A percentile compares a stretch with the other conserved stretches of the same genome.
phyloP scores from a whole-genome alignment of 2,113 vertebrate species.

The Rhadina sibilatrix region DNA sequence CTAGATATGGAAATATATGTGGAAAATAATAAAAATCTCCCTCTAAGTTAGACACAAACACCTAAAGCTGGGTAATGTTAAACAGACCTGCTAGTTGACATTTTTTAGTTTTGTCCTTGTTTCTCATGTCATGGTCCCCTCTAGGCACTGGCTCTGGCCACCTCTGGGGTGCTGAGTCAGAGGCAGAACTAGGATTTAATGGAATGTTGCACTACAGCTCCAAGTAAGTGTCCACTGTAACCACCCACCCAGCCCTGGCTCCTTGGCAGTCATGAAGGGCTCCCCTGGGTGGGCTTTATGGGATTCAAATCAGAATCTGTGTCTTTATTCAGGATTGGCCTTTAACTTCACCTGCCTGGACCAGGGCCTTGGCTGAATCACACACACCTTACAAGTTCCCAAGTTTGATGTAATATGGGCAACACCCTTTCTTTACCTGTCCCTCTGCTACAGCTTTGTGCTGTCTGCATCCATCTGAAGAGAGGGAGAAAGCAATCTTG shows the following conservation, averaged over 20 bases:
- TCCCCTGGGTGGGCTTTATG: not conserved
- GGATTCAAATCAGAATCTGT: not conserved
- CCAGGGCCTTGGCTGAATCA: not conserved
- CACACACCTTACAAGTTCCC: not conserved
- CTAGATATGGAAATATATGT: not conserved
- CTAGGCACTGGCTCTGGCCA: not conserved
- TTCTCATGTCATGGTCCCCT: not conserved
- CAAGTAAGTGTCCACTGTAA: not conserved
- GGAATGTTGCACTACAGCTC: not conserved
- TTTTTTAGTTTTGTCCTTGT: not conserved
- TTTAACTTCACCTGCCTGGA: not conserved
- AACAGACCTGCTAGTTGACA: not conserved
- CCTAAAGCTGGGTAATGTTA: not conserved
- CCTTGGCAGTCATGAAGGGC: not conserved
- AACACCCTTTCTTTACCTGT: not conserved
- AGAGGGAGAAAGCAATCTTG: not conserved
- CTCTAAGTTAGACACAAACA: not conserved
- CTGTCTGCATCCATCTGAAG: not conserved
- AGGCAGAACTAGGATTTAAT: not conserved
- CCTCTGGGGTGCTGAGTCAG: not conserved
- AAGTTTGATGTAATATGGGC: not conserved
- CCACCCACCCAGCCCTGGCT: not conserved
- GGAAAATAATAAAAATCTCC: not conserved
- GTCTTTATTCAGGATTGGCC: not conserved
- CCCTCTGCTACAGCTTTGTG: not conserved